Conservation (phyloP, 2,113 vertebrate species). For the Thamnaconus septentrionalis region DNA sequence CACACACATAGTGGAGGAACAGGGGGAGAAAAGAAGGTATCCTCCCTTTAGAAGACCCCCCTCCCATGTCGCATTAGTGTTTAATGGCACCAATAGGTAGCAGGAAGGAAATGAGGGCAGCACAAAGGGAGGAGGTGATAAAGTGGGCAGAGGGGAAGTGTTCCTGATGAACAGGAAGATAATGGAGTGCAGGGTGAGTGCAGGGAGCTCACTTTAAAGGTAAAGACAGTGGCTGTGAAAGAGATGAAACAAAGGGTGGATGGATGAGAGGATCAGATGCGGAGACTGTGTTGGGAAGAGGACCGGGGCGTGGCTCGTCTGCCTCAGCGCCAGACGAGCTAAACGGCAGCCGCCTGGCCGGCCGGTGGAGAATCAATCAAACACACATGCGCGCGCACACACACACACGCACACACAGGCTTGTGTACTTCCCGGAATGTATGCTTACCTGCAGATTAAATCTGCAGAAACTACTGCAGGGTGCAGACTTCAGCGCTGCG, state of each 20-base stretch:
- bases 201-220: slow-evolving; percentile 1
- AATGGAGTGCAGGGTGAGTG: slow-evolving; percentile 15
- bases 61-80: slow-evolving; percentile 28
- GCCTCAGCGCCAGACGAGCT: neutral
- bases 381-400: too few species aligned
- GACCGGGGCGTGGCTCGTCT: slow-evolving; percentile 41
- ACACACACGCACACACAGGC: slow-evolving; percentile 1
- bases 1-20: neutral
- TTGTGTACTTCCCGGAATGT: slow-evolving; percentile 12
- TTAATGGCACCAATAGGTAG: slow-evolving; percentile 15
- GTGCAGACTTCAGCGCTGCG: neutral
- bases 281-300: slow-evolving; percentile 23
- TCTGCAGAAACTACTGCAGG: neutral
- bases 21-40: neutral
- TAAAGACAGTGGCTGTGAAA: neutral
- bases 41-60: neutral
- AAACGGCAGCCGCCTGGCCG: slow-evolving; percentile 31
- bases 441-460: slow-evolving; percentile 17
- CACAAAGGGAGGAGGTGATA: neutral
- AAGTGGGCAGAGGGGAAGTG: slow-evolving; percentile 7
- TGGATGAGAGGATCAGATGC: slow-evolving; percentile 2
- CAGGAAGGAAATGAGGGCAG: neutral
- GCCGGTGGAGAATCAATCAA: slow-evolving; percentile 41
- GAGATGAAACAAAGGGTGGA: neutral
- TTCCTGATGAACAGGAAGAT: neutral